A percentile compares a stretch with the other conserved stretches of the same genome.
Evolutionary conservation across 1,140 invertebrate species (phyloP).

Genomic region (Thaumatotibia leucotreta): DNA sequence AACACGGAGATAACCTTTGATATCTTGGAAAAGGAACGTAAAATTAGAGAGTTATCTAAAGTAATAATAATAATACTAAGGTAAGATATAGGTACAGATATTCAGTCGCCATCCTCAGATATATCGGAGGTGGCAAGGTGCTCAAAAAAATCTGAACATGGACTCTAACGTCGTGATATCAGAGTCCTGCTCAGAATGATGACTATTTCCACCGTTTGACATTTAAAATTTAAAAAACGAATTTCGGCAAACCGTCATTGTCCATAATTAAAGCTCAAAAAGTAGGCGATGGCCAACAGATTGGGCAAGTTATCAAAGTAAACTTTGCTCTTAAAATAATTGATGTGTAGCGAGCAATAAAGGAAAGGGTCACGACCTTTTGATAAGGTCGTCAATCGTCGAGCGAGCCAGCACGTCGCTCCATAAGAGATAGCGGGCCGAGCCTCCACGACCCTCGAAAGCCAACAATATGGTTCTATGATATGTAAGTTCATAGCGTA

Average conservation of each 20-base stretch:
- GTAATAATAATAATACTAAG: too few relatives aligned
- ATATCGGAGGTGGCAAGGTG: too few relatives aligned
- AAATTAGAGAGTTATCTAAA: too few relatives aligned
- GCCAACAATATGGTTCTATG: not conserved
- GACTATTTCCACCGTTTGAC: too few relatives aligned
- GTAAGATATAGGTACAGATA: too few relatives aligned
- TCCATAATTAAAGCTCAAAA: not conserved
- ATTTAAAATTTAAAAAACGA: too few relatives aligned
- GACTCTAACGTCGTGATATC: too few relatives aligned
- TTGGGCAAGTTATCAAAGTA: not conserved
- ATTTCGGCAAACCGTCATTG: not conserved
- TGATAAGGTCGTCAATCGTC: not conserved
- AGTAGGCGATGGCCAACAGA: not conserved
- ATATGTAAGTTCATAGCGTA: too few relatives aligned
- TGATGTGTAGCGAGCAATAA: not conserved
- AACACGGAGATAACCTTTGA: not conserved
- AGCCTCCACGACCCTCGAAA: constrained; percentile 4
- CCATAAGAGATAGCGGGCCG: not conserved
- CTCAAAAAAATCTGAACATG: too few relatives aligned
- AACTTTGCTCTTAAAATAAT: constrained; percentile 6
- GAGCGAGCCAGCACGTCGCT: not conserved
- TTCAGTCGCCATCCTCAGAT: too few relatives aligned
- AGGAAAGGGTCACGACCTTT: not conserved
- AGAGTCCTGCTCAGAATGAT: too few relatives aligned
- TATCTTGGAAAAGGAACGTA: not conserved